These are phyloP conservation scores for Graphium colonna DNA, from an alignment of 2,888 invertebrate genomes.

Conservation along the genomic window DNA sequence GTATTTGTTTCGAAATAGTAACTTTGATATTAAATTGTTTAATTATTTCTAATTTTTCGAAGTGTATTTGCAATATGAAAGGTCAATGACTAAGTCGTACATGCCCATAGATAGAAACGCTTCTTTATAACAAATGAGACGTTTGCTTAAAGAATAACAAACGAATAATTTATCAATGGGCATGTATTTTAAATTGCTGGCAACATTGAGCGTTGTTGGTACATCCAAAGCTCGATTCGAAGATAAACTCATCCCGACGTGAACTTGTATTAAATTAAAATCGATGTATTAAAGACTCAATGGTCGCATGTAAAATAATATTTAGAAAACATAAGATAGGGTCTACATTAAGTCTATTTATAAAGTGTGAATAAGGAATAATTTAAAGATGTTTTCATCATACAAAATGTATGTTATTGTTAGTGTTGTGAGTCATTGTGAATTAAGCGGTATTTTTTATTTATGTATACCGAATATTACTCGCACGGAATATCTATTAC, in stretches of 20 bases:
- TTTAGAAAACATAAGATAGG: constrained; percentile 32
- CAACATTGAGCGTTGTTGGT: background rate
- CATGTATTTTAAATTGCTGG: constrained; percentile 30
- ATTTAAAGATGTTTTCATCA: constrained; percentile 15
- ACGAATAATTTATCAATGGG: constrained; percentile 38
- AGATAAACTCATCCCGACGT: background rate
- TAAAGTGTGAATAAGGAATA: constrained; percentile 40
- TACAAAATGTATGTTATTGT: constrained; percentile 41
- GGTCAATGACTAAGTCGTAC: constrained; percentile 27
- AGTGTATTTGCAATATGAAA: constrained; percentile 8
- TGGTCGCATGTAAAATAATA: constrained; percentile 34
- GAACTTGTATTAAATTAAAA: background rate
- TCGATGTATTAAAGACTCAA: constrained; percentile 10
- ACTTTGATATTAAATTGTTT: background rate
- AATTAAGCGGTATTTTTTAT: constrained; percentile 30
- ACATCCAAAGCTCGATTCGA: constrained; percentile 6
- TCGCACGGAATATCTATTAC: constrained; percentile 40
- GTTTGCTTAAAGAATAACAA: constrained; percentile 31
- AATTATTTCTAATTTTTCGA: too few relatives aligned
- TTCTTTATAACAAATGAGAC: constrained; percentile 18
- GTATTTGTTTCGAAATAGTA: background rate
- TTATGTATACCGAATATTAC: constrained; percentile 33
- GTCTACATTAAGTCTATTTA: constrained; percentile 43
- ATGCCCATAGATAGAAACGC: constrained; percentile 44
- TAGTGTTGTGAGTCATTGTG: constrained; percentile 37